phyloP scores from a whole-genome alignment of 1,140 invertebrate genomes.

The Holotrichia oblita region DNA sequence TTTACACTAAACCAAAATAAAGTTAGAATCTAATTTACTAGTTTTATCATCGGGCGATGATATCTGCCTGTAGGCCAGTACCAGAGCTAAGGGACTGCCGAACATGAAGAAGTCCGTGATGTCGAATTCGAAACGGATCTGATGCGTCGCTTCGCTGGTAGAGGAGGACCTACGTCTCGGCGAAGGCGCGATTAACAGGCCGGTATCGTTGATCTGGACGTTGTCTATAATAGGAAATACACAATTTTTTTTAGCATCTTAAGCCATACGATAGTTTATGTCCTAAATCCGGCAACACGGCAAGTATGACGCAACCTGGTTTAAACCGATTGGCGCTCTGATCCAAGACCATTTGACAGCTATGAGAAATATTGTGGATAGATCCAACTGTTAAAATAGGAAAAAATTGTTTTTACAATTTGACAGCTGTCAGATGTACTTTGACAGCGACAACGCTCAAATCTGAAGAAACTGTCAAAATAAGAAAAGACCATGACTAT shows the following conservation, averaged over 20 bases:
- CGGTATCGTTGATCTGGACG: conserved; percentile 65
- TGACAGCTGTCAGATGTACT: neutral
- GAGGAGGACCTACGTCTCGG: conserved; percentile 79
- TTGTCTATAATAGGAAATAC: conserved; percentile 60
- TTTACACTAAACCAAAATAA: too few species aligned
- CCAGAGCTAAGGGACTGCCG: conserved; percentile 92
- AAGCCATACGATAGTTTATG: too few species aligned
- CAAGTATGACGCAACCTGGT: too few species aligned
- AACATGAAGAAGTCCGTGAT: conserved; percentile 97
- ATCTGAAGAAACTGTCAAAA: too few species aligned
- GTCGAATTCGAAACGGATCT: conserved; percentile 89
- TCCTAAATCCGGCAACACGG: too few species aligned
- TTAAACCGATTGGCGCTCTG: neutral
- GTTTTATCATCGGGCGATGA: conserved; percentile 69
- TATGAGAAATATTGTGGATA: too few species aligned
- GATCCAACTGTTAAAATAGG: neutral
- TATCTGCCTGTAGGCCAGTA: conserved; percentile 89
- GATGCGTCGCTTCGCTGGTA: conserved; percentile 76
- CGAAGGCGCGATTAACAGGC: conserved; percentile 74
- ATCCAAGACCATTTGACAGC: too few species aligned
- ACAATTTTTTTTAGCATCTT: too few species aligned
- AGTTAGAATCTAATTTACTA: conserved; percentile 59
- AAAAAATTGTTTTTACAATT: neutral
- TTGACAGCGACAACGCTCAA: too few species aligned
- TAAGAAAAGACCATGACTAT: too few species aligned